Conservation (phyloP, 2,113 vertebrate species). For the Xenus cinereus region DNA sequence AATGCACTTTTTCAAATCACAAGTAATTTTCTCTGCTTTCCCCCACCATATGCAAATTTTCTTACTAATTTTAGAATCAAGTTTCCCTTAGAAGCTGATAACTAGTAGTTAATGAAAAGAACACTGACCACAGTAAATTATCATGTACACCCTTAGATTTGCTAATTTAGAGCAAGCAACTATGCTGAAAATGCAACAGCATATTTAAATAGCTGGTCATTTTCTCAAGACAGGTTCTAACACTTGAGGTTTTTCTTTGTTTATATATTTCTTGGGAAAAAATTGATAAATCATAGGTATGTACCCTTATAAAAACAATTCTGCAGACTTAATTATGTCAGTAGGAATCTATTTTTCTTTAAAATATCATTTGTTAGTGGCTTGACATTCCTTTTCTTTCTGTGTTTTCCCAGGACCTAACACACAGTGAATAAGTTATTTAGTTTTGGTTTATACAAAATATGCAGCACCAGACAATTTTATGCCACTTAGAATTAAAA, state of each 20-base stretch:
- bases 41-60: background rate
- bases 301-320: background rate
- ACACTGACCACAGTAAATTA: background rate
- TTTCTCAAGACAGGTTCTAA: background rate
- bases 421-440: background rate
- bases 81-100: conserved; percentile 38
- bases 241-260: background rate
- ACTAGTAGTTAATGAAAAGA: conserved; percentile 32
- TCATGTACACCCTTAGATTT: background rate
- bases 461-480: background rate
- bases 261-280: background rate
- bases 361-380: background rate
- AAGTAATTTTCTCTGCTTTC: background rate
- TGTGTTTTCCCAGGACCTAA: background rate
- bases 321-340: background rate
- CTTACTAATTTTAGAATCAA: conserved; percentile 56
- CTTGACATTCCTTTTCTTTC: background rate
- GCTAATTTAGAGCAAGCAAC: conserved; percentile 48
- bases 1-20: background rate
- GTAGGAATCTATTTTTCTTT: background rate
- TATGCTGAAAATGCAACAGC: conserved; percentile 28
- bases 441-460: background rate
- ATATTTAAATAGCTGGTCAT: conserved; percentile 16
- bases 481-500: background rate
- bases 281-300: background rate